Conservation (phyloP, 2,113 vertebrate species). For the Hyperoodon ampullatus region DNA sequence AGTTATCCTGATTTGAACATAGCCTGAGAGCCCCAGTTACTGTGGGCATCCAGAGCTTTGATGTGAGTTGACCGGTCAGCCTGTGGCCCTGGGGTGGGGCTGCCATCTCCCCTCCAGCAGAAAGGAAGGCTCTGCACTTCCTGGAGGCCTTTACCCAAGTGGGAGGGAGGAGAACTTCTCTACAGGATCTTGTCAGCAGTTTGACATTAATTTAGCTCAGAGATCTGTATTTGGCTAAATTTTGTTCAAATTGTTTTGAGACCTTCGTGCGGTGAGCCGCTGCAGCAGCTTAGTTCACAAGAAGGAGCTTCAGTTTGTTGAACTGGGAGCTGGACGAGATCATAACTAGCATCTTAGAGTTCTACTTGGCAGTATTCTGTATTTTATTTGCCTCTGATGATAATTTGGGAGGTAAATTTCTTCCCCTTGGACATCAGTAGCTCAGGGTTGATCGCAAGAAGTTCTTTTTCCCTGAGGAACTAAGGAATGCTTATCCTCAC, state of each 20-base stretch:
- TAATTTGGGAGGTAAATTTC: accelerated
- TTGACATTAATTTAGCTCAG: neutral
- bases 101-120: neutral
- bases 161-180: neutral
- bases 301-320: neutral
- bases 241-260: neutral
- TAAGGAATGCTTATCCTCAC: neutral
- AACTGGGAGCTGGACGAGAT: neutral
- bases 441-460: neutral
- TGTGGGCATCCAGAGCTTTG: too few relatives aligned
- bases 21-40: neutral
- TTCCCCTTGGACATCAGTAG: neutral
- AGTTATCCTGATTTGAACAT: neutral
- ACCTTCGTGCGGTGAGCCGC: neutral
- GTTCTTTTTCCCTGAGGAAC: neutral
- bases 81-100: too few relatives aligned
- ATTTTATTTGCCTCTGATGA: neutral
- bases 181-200: neutral
- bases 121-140: neutral
- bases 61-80: neutral
- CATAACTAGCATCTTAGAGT: too few relatives aligned
- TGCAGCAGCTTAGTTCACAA: too few relatives aligned
- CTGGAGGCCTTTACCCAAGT: neutral
- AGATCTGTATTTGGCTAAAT: neutral
- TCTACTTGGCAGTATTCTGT: accelerated